Evolutionary conservation across 2,888 invertebrate genomes (phyloP).

Genomic region (Drosophila atroscutellata): DNA sequence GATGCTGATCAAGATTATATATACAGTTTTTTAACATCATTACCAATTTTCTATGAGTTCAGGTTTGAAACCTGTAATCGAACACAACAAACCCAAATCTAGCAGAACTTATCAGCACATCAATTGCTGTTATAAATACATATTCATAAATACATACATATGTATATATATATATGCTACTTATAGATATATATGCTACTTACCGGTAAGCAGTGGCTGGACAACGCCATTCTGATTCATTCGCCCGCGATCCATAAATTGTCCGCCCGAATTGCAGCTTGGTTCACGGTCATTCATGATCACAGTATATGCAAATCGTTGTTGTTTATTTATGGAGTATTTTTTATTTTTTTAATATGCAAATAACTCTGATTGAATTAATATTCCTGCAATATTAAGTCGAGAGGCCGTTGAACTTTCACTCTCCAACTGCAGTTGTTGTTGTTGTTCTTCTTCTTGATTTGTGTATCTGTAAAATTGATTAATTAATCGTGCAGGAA

Average conservation of each 20-base stretch:
- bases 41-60: no score
- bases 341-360: conserved; percentile 10
- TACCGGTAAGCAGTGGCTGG: conserved; percentile 95
- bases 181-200: conserved; percentile 78
- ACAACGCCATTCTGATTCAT: conserved; percentile 88
- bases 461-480: conserved; percentile 36
- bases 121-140: not conserved
- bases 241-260: conserved; percentile 83
- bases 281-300: conserved; percentile 84
- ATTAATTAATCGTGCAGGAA: conserved; percentile 7
- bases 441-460: conserved; percentile 1
- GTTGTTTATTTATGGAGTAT: conserved; percentile 15
- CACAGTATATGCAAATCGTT: conserved; percentile 27
- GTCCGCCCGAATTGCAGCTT: conserved; percentile 77
- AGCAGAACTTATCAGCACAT: not conserved
- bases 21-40: no score
- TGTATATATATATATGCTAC: conserved; percentile 65
- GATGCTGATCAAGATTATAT: no score
- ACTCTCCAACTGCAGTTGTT: not conserved
- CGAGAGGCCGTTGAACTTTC: conserved; percentile 34
- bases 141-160: not conserved
- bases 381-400: conserved; percentile 26
- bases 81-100: not conserved
- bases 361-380: conserved; percentile 25
- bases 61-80: not conserved